Conservation (phyloP, 2,888 invertebrate species). For the Pelosia muscerda region DNA sequence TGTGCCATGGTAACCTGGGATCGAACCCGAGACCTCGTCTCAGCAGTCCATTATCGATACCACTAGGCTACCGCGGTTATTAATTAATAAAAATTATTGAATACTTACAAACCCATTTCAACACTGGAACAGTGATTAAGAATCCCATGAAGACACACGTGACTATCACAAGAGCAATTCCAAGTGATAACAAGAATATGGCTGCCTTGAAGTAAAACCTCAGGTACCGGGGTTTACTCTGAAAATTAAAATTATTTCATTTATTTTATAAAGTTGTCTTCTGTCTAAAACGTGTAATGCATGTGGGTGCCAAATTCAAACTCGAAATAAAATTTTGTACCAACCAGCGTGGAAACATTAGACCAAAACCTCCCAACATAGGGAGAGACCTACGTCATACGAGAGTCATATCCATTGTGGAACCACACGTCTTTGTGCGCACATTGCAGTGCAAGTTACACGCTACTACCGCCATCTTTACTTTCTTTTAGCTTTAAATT, state of each 20-base stretch:
- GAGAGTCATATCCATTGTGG: no score
- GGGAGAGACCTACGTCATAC: no score
- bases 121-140: slow-evolving; percentile 64
- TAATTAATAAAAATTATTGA: background rate
- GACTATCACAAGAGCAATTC: slow-evolving; percentile 67
- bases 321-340: no score
- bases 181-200: slow-evolving; percentile 64
- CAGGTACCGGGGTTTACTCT: slow-evolving; percentile 67
- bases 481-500: background rate
- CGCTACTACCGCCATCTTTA: background rate
- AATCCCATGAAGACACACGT: slow-evolving; percentile 74
- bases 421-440: no score
- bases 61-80: no score
- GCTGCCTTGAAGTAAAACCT: slow-evolving; percentile 68
- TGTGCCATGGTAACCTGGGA: no score
- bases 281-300: no score
- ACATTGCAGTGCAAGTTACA: background rate
- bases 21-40: no score
- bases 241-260: slow-evolving; percentile 45
- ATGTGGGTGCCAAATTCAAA: no score
- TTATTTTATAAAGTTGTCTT: background rate
- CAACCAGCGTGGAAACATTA: no score
- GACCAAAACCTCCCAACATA: no score
- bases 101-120: slow-evolving; percentile 77
- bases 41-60: no score